These are phyloP conservation scores for Phasianus colchicus DNA, from an alignment of 2,113 vertebrate genomes.

Conservation along the genomic window DNA sequence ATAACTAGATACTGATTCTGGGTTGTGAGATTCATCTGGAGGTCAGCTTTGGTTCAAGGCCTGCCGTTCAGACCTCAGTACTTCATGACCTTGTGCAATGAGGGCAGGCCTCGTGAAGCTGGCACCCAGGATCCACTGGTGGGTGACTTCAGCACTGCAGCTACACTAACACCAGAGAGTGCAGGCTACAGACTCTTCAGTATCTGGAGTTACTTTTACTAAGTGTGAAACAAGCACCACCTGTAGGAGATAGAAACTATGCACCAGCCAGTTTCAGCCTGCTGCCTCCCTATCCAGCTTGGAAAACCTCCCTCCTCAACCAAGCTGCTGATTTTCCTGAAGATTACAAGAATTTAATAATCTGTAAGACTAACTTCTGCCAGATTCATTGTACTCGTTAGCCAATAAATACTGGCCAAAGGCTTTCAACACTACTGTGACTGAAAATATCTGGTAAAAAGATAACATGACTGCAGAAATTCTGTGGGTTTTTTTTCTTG, in stretches of 20 bases:
- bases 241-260: neutral
- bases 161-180: neutral
- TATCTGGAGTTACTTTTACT: neutral
- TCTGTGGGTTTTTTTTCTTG: neutral
- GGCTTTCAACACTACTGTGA: neutral
- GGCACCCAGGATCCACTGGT: no score
- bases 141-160: neutral
- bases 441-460: neutral
- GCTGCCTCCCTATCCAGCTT: accelerated
- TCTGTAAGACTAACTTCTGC: neutral
- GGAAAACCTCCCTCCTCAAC: neutral
- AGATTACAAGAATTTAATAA: neutral
- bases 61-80: no score
- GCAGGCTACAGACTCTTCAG: neutral
- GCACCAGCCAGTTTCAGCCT: neutral
- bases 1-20: no score
- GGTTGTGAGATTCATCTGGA: no score
- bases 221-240: neutral
- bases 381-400: neutral
- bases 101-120: accelerated
- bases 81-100: neutral
- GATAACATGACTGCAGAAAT: neutral
- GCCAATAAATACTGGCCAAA: neutral
- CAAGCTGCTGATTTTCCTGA: neutral
- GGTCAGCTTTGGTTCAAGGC: no score